Evolutionary conservation across 2,888 invertebrate genomes (phyloP).

Genomic region (Drosophila kuntzei): DNA sequence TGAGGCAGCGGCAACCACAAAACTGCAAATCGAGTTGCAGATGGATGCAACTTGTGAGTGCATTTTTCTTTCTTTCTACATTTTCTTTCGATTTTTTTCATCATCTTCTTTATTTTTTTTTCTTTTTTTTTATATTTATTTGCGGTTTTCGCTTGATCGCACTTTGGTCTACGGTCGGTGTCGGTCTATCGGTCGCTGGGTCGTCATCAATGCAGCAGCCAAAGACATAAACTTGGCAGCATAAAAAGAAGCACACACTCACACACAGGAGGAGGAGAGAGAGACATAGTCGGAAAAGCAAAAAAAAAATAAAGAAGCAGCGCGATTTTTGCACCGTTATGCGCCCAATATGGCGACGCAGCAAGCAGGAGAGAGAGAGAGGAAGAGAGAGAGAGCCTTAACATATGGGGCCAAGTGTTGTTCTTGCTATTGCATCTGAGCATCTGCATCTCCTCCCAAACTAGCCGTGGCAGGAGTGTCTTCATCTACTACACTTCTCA

Average conservation of each 20-base stretch:
- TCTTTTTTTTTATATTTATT: slow-evolving; percentile 41
- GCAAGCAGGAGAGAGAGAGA: slow-evolving; percentile 25
- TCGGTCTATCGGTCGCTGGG: slow-evolving; percentile 80
- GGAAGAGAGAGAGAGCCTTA: slow-evolving; percentile 23
- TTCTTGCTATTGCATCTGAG: slow-evolving; percentile 27
- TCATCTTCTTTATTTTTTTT: slow-evolving; percentile 24
- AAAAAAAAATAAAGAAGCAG: slow-evolving; percentile 71
- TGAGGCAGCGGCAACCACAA: slow-evolving; percentile 52
- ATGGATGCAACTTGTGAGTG: slow-evolving; percentile 33
- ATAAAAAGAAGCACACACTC: slow-evolving; percentile 49
- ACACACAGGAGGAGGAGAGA: slow-evolving; percentile 11
- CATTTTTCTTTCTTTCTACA: slow-evolving; percentile 18
- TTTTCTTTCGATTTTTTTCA: slow-evolving; percentile 22
- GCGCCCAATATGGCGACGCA: slow-evolving; percentile 80
- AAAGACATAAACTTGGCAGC: slow-evolving; percentile 59
- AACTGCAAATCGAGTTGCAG: slow-evolving; percentile 55
- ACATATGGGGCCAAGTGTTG: slow-evolving; percentile 52
- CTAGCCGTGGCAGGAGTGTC: slow-evolving; percentile 68
- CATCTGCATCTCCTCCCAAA: slow-evolving; percentile 73
- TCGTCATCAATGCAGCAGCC: slow-evolving; percentile 75
- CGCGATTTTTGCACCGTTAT: slow-evolving; percentile 82
- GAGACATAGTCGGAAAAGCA: slow-evolving; percentile 28
- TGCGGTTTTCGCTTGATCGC: slow-evolving; percentile 75
- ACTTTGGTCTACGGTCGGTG: slow-evolving; percentile 55
- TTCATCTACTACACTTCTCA: slow-evolving; percentile 31